A percentile compares a stretch with the other conserved stretches of the same genome.
Conservation (phyloP, 2,888 invertebrate genomes). For the Melikaiella ostensackeni region DNA sequence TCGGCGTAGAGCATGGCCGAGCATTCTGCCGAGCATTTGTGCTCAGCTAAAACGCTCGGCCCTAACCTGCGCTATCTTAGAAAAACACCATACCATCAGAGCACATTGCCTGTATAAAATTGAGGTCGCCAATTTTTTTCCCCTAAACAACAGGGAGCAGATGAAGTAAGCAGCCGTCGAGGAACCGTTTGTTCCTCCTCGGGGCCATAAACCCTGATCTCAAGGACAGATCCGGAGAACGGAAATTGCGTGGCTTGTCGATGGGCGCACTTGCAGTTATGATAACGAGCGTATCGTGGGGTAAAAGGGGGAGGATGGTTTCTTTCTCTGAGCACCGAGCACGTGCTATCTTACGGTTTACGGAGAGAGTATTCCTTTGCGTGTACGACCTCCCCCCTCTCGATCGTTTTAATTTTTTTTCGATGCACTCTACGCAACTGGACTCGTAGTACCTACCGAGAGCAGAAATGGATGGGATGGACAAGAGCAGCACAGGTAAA, state of each 20-base stretch:
- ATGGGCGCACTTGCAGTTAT: slow-evolving; percentile 59
- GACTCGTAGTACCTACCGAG: slow-evolving; percentile 51
- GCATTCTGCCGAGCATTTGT: no score
- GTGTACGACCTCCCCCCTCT: not conserved
- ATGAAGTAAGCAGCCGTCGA: slow-evolving; percentile 16
- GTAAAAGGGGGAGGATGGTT: slow-evolving; percentile 32
- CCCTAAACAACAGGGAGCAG: not conserved
- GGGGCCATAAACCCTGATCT: slow-evolving; percentile 27
- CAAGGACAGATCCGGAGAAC: slow-evolving; percentile 47
- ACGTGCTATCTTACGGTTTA: slow-evolving; percentile 51
- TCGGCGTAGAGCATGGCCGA: no score
- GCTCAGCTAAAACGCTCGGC: no score
- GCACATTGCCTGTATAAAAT: not conserved
- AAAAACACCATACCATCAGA: not conserved
- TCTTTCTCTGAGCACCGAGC: slow-evolving; percentile 41
- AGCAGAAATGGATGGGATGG: slow-evolving; percentile 56
- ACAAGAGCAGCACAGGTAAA: slow-evolving; percentile 74
- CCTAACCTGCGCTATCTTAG: no score
- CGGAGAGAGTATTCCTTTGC: slow-evolving; percentile 32
- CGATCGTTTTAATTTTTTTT: slow-evolving; percentile 50
- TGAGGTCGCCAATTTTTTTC: not conserved
- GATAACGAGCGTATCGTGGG: slow-evolving; percentile 45
- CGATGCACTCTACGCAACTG: slow-evolving; percentile 59
- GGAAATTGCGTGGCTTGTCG: slow-evolving; percentile 47
- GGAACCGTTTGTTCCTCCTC: slow-evolving; percentile 13